phyloP scores from a whole-genome alignment of 2,797 vertebrate species.

The Phrynocephalus vlangalii region DNA sequence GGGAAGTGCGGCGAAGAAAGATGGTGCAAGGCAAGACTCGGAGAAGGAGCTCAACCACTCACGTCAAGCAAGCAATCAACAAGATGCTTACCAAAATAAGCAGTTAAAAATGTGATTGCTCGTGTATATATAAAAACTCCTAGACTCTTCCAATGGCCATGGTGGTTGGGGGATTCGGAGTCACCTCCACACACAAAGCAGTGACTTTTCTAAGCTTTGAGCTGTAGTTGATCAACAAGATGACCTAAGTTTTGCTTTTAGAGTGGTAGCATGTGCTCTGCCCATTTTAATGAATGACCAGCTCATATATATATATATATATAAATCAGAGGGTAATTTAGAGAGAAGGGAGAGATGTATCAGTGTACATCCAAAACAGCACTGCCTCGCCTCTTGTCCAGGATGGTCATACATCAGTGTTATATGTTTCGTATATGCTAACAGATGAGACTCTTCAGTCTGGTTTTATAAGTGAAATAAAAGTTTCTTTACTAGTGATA shows the following conservation, averaged over 20 bases:
- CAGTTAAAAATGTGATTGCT: conserved; percentile 80
- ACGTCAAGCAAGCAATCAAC: conserved; percentile 98
- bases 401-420: conserved; percentile 47
- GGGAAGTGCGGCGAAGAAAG: conserved; percentile 91
- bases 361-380: not conserved
- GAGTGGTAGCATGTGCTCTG: conserved; percentile 12
- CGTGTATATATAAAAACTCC: not conserved
- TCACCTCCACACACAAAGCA: not conserved
- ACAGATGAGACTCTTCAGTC: conserved; percentile 14
- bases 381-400: not conserved
- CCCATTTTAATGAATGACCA: conserved; percentile 29
- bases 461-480: not conserved
- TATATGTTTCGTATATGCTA: conserved; percentile 44
- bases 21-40: conserved; percentile 94
- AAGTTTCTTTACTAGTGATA: not conserved
- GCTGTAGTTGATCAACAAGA: conserved; percentile 25
- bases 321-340: not conserved
- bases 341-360: not conserved
- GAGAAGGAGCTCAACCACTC: conserved; percentile 95
- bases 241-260: conserved; percentile 40
- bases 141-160: not conserved
- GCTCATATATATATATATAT: not conserved
- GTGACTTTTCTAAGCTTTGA: not conserved
- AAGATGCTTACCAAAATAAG: conserved; percentile 99
- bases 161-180: not conserved